Evolutionary conservation across 2,888 invertebrate genomes (phyloP).

Genomic region (Drosophila kokeensis): DNA sequence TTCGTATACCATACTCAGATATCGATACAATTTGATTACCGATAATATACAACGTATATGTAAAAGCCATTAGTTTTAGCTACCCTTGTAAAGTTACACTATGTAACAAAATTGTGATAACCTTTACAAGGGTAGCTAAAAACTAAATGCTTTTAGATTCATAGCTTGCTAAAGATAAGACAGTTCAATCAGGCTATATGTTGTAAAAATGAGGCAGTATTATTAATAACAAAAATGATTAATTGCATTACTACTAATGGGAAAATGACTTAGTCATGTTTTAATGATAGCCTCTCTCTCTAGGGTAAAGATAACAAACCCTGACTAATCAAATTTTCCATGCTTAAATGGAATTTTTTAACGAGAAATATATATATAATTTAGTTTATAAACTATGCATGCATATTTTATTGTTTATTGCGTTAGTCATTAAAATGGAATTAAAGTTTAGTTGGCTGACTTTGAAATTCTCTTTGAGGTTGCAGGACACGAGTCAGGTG

Average conservation of each 20-base stretch:
- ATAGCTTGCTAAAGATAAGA: neutral
- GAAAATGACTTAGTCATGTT: slow-evolving; percentile 9
- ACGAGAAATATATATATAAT: neutral
- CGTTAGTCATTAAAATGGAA: slow-evolving; percentile 14
- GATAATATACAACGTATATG: neutral
- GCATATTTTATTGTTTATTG: slow-evolving; percentile 2
- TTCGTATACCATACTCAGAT: neutral
- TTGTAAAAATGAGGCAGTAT: slow-evolving; percentile 3
- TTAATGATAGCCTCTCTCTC: slow-evolving; percentile 1
- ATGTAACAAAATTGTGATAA: neutral
- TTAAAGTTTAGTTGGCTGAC: slow-evolving; percentile 10
- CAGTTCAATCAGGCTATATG: slow-evolving; percentile 5
- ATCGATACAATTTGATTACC: neutral
- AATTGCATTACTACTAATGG: slow-evolving; percentile 15
- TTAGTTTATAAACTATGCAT: neutral
- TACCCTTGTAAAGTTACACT: neutral
- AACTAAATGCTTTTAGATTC: neutral
- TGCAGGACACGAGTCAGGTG: slow-evolving; percentile 24
- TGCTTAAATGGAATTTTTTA: slow-evolving; percentile 1
- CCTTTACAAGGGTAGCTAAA: neutral
- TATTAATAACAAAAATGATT: slow-evolving; percentile 21
- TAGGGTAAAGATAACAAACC: slow-evolving; percentile 4
- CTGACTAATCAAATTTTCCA: slow-evolving; percentile 5
- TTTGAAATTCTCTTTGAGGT: slow-evolving; percentile 8
- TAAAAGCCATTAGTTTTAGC: no score